A percentile compares a stretch with the other conserved stretches of the same genome.
These are phyloP conservation scores for Diachasmimorpha longicaudata DNA, from an alignment of 1,140 invertebrate genomes.

Conservation along the genomic window DNA sequence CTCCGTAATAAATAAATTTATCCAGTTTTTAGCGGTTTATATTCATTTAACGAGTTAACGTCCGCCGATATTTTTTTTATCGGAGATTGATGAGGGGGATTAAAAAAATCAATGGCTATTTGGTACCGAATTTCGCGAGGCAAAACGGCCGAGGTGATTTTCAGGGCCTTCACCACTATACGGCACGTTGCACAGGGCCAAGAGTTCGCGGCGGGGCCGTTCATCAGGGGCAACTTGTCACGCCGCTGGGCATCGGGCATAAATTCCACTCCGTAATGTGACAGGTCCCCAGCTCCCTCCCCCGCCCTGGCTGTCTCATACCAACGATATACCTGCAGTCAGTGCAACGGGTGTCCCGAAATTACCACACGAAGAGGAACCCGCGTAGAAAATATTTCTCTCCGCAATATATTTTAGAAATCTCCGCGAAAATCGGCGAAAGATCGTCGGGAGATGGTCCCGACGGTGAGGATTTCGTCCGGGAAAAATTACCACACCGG, in stretches of 20 bases:
- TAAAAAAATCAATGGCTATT: constrained; percentile 4
- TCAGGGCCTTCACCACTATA: constrained; percentile 28
- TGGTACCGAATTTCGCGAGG: not conserved
- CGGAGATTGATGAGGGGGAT: not conserved
- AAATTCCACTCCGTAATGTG: constrained; percentile 63
- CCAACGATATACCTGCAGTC: constrained; percentile 39
- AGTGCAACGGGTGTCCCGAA: constrained; percentile 50
- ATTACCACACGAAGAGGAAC: not conserved
- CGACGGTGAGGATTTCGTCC: too few species aligned
- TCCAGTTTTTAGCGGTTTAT: not conserved
- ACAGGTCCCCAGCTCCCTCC: constrained; percentile 48
- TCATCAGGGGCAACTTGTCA: constrained; percentile 64
- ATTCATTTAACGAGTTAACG: not conserved
- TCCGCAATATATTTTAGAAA: too few species aligned
- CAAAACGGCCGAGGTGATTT: not conserved
- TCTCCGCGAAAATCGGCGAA: too few species aligned
- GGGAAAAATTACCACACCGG: too few species aligned
- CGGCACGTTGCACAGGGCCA: constrained; percentile 48
- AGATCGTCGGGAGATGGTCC: too few species aligned
- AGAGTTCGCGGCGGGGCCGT: constrained; percentile 60
- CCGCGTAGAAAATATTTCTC: too few species aligned
- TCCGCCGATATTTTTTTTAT: not conserved
- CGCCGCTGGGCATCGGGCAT: constrained; percentile 63
- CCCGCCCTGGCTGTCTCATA: not conserved
- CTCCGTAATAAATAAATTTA: not conserved